Evolutionary conservation across 2,797 vertebrate genomes (phyloP), one percentile per base, ranked within the genome.

Genomic region (Sebastes ruberrimus): DNA sequence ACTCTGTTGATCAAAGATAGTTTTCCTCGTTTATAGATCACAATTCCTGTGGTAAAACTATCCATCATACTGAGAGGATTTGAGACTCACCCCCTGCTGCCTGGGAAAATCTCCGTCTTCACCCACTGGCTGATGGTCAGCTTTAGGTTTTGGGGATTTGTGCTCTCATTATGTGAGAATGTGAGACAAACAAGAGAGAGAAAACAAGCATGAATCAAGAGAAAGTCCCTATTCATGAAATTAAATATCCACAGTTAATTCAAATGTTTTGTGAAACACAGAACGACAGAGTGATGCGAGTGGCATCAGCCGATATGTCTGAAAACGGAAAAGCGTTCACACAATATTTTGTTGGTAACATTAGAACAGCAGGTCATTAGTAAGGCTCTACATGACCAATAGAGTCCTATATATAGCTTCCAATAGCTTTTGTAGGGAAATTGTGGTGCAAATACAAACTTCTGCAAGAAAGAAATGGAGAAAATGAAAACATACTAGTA

Each of bases 1-100:
- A 71, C 78, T 78, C 52, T 30, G 22, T 71, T 57, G 86, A 93
- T 90, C 90, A 90, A 91, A 87, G 81, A 85, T 79, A 18, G 52
- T 73, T 82, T 69, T 76, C 5, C 60, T 49, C 32, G 38, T 89
- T 83, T 81, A 74, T 77, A 63, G 49, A 84, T 87, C 55, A 64
- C 80, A 69, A 73, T 80, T 84, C 71, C 72, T 86, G 82, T 64
- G 22, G 64, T 85, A 69, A 88, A 88, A 80, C 70, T 38, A 82
- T 80, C 53, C 1, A 25, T 81, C 73, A 65, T 46, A 56, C 18
- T 59, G 4, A 66, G 23, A 62, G 69, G 20, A 46, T 61, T 56
- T 32, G 1, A 71, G 60, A 70, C 9, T 33, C 18, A 10, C 68
- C 56, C 61, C 61, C 80, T 73, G 61, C 38, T 74, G 13, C 63